phyloP scores from a whole-genome alignment of 2,888 invertebrate species.

The Eugnorisma glareosa region DNA sequence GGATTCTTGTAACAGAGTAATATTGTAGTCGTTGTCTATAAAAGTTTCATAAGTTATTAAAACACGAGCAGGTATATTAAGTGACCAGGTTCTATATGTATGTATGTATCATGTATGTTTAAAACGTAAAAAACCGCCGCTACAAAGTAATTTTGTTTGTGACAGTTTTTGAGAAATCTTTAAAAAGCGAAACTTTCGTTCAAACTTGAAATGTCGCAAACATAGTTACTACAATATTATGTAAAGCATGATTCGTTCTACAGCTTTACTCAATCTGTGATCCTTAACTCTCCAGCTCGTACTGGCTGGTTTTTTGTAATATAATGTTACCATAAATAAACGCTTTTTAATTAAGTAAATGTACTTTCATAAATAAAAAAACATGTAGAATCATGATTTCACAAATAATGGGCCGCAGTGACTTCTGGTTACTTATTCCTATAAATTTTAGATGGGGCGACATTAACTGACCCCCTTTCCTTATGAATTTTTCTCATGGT shows the following conservation, averaged over 20 bases:
- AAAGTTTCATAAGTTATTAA: neutral
- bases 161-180: conserved; percentile 50
- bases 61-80: neutral
- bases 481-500: conserved; percentile 69
- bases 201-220: conserved; percentile 47
- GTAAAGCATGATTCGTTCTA: conserved; percentile 21
- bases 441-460: conserved; percentile 61
- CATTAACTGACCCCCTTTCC: conserved; percentile 80
- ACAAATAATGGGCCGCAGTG: neutral
- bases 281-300: neutral
- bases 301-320: too few relatives aligned
- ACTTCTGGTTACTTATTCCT: neutral
- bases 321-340: too few relatives aligned
- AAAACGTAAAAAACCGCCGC: conserved; percentile 13
- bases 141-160: neutral
- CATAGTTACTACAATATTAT: conserved; percentile 45
- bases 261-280: conserved; percentile 15
- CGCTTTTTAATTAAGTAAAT: too few relatives aligned
- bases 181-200: conserved; percentile 66
- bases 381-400: neutral
- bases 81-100: too few relatives aligned
- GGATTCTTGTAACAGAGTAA: neutral
- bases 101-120: too few relatives aligned
- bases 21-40: too few relatives aligned
- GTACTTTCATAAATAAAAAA: too few relatives aligned